phyloP scores from a whole-genome alignment of 2,113 vertebrate species.

The Emberiza fucata region DNA sequence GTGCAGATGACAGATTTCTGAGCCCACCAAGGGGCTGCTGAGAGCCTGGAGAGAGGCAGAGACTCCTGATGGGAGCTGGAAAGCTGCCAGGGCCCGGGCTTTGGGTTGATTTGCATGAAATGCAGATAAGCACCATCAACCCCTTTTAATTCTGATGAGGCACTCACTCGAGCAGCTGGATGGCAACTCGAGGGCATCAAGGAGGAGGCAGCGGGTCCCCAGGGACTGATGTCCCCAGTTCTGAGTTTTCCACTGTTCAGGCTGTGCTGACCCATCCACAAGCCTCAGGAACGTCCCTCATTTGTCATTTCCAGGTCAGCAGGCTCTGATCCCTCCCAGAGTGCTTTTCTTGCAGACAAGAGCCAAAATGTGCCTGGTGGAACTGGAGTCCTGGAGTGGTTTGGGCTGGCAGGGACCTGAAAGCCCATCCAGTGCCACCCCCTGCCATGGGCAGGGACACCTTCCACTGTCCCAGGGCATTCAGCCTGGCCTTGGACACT shows the following conservation, averaged over 20 bases:
- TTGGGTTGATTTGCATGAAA: not conserved
- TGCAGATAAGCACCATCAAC: not conserved
- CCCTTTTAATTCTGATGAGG: not conserved
- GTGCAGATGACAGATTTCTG: not conserved
- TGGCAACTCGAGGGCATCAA: not conserved
- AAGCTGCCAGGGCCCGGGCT: not conserved
- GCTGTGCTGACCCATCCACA: not conserved
- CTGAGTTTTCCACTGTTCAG: not conserved
- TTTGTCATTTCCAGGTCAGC: not conserved
- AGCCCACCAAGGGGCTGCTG: not conserved
- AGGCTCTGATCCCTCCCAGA: no score
- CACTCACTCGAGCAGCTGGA: not conserved
- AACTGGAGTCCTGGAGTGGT: not conserved
- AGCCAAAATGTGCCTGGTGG: no score
- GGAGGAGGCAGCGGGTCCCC: not conserved
- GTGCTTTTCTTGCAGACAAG: not conserved
- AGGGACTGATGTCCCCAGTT: not conserved
- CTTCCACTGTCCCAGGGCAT: not conserved
- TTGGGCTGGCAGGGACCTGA: not conserved
- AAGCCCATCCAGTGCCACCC: not conserved
- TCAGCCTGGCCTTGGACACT: not conserved
- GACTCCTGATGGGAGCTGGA: not conserved
- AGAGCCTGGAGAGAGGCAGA: not conserved
- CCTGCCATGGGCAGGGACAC: not conserved
- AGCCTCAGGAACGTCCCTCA: not conserved